Percentiles rank a stretch among this genome's conserved stretches.
Evolutionary conservation across 2,113 vertebrate species (phyloP).

Genomic region (Siniperca knerii): DNA sequence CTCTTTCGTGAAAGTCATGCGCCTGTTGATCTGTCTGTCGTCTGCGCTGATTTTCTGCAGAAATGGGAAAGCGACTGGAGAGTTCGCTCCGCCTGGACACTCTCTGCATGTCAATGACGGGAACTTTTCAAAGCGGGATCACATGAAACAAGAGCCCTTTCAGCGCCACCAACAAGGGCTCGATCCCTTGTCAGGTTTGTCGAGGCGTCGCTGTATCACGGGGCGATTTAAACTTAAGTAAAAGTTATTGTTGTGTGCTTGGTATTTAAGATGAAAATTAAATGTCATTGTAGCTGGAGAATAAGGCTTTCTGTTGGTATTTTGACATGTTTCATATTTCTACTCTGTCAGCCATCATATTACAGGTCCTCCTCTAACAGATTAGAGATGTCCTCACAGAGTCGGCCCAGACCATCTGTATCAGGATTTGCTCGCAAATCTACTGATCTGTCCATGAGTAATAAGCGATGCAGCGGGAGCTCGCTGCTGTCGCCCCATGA

Average conservation of each 20-base stretch:
- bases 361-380: background rate
- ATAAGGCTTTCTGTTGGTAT: background rate
- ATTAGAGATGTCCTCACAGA: conserved; percentile 43
- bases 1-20: conserved; percentile 37
- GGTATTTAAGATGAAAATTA: background rate
- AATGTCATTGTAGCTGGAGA: background rate
- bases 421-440: conserved; percentile 54
- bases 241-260: background rate
- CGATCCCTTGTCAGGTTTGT: conserved; percentile 57
- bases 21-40: background rate
- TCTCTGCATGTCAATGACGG: conserved; percentile 57
- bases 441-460: conserved; percentile 52
- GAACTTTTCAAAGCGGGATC: conserved; percentile 47
- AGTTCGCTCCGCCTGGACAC: conserved; percentile 13
- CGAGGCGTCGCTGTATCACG: background rate
- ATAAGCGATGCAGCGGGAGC: conserved; percentile 34
- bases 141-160: conserved; percentile 34
- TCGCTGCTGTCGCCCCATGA: conserved; percentile 29
- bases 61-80: background rate
- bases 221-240: background rate
- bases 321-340: background rate
- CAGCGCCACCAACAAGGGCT: conserved; percentile 34
- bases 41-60: conserved; percentile 14
- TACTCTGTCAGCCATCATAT: background rate
- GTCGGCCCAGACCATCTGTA: conserved; percentile 34